These are phyloP conservation scores for Drosophila koepferae DNA, from an alignment of 2,888 invertebrate species.

Conservation along the genomic window DNA sequence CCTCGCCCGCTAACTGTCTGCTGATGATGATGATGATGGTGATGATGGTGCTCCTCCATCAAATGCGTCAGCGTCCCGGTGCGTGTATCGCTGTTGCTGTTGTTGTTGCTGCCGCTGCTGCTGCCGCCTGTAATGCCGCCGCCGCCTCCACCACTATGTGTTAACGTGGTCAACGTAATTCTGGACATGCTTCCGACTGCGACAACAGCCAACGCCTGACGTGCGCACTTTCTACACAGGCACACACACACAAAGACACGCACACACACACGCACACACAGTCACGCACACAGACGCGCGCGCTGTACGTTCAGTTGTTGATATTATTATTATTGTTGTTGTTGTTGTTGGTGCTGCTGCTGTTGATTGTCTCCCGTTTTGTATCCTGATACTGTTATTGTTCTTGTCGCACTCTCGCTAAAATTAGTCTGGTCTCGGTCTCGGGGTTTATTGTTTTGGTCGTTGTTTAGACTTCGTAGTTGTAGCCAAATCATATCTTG, in stretches of 20 bases:
- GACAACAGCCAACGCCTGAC: conserved; percentile 70
- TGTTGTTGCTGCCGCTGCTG: conserved; percentile 50
- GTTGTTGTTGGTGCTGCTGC: conserved; percentile 20
- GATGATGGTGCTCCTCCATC: conserved; percentile 73
- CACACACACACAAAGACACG: conserved; percentile 39
- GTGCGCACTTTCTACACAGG: conserved; percentile 69
- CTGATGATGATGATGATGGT: conserved; percentile 45
- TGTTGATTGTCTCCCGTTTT: conserved; percentile 36
- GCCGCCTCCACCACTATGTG: conserved; percentile 46
- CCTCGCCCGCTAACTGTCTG: conserved; percentile 19
- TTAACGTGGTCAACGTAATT: conserved; percentile 70
- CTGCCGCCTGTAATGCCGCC: conserved; percentile 32
- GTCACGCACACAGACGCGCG: conserved; percentile 52
- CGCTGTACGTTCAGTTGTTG: conserved; percentile 47
- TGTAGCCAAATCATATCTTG: conserved; percentile 66
- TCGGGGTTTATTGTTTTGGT: conserved; percentile 64
- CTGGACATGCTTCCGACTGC: conserved; percentile 62
- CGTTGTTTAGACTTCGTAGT: conserved; percentile 41
- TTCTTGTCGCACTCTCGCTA: conserved; percentile 48
- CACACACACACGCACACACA: conserved; percentile 28
- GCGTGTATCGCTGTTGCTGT: conserved; percentile 63
- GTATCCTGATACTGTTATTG: conserved; percentile 32
- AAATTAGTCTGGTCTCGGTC: conserved; percentile 52
- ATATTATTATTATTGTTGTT: conserved; percentile 37
- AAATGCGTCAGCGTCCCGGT: conserved; percentile 76